phyloP scores from a whole-genome alignment of 2,888 invertebrate genomes.

The Acronicta aceris region DNA sequence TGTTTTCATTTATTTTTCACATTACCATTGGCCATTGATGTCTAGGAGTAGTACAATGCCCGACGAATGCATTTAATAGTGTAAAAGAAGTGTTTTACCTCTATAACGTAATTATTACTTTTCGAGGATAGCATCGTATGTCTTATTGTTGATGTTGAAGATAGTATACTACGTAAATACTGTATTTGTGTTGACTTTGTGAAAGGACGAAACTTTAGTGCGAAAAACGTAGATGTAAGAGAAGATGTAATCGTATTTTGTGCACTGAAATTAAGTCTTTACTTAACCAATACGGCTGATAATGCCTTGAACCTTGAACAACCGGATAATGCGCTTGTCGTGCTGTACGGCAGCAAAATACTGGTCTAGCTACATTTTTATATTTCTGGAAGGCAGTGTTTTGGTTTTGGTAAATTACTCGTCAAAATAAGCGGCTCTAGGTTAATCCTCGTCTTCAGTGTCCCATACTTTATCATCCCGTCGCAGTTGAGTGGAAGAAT shows the following conservation, averaged over 20 bases:
- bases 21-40: conserved; percentile 65
- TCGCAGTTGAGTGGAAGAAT: no score
- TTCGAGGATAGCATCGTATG: conserved; percentile 60
- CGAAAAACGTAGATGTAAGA: conserved; percentile 25
- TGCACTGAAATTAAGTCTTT: conserved; percentile 23
- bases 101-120: conserved; percentile 63
- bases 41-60: conserved; percentile 80
- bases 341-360: conserved; percentile 2
- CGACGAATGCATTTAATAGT: conserved; percentile 83
- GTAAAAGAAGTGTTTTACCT: conserved; percentile 67
- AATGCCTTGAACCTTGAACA: conserved; percentile 1
- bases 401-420: no score
- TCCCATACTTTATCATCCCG: no score
- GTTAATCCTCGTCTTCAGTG: no score
- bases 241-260: conserved; percentile 29
- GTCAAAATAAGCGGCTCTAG: no score
- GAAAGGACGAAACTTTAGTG: conserved; percentile 39
- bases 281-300: background rate
- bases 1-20: conserved; percentile 57
- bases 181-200: conserved; percentile 59
- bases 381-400: no score
- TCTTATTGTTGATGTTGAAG: conserved; percentile 60
- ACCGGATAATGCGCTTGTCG: background rate
- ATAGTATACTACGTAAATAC: conserved; percentile 37
- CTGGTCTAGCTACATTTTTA: no score